Evolutionary conservation across 2,113 vertebrate genomes (phyloP).

Genomic region (Tragelaphus scriptus): DNA sequence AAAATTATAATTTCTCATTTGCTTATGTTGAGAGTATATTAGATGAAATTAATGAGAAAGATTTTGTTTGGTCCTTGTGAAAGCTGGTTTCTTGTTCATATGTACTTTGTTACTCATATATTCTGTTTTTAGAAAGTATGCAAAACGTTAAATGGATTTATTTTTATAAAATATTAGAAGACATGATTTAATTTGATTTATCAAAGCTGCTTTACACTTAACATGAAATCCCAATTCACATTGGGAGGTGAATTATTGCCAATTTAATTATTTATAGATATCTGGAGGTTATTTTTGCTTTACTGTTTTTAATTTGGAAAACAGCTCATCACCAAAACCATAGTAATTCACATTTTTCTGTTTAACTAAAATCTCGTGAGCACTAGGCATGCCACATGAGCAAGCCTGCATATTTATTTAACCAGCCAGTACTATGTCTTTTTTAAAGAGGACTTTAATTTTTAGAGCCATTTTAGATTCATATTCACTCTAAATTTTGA

Average conservation of each 20-base stretch:
- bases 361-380: background rate
- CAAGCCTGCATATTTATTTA: background rate
- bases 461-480: background rate
- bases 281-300: background rate
- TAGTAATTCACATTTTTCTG: slow-evolving; percentile 1
- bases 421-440: background rate
- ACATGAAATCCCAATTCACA: background rate
- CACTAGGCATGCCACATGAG: background rate
- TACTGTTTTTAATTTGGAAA: slow-evolving; percentile 21
- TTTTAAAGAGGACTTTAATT: background rate
- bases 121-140: background rate
- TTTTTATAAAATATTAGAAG: background rate
- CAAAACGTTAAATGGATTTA: background rate
- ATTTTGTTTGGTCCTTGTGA: background rate
- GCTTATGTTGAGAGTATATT: background rate
- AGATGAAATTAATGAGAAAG: background rate
- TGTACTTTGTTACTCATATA: background rate
- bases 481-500: background rate
- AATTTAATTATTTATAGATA: background rate
- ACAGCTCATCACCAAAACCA: background rate
- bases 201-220: background rate
- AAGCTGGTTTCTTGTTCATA: background rate
- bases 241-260: background rate
- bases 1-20: background rate
- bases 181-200: background rate